Evolutionary conservation across 2,113 vertebrate species (phyloP).

Genomic region (Salvelinus fontinalis): DNA sequence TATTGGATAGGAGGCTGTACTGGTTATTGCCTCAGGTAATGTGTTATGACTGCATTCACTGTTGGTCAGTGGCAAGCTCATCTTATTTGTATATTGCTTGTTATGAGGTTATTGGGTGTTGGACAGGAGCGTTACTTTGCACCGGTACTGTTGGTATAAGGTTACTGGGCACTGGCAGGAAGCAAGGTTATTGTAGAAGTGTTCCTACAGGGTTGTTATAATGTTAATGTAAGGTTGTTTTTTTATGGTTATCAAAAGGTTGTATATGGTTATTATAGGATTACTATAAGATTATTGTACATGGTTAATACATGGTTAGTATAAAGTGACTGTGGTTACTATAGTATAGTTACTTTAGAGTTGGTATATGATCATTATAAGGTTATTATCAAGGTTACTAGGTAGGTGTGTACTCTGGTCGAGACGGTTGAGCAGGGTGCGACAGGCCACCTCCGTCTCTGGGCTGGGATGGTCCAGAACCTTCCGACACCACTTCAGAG

Average conservation of each 20-base stretch:
- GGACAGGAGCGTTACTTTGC: background rate
- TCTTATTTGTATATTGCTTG: background rate
- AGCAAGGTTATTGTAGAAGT: too few relatives aligned
- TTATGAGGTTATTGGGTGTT: background rate
- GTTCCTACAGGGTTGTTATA: too few relatives aligned
- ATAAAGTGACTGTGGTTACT: background rate
- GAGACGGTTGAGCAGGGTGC: conserved; percentile 80
- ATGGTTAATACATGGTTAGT: too few relatives aligned
- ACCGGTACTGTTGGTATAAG: background rate
- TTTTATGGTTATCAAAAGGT: too few relatives aligned
- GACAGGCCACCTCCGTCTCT: conserved; percentile 86
- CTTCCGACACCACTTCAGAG: conserved; percentile 87
- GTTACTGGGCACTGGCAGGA: too few relatives aligned
- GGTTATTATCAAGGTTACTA: background rate
- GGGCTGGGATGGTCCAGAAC: conserved; percentile 87
- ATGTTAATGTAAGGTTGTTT: too few relatives aligned
- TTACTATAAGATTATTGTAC: too few relatives aligned
- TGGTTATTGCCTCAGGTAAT: background rate
- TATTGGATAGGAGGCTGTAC: background rate
- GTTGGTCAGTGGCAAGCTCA: background rate
- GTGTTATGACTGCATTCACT: background rate
- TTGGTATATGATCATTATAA: background rate
- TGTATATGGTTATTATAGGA: too few relatives aligned
- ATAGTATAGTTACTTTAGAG: background rate
- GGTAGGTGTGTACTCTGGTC: conserved; percentile 79